A percentile compares a stretch with the other conserved stretches of the same genome.
Evolutionary conservation across 1,140 invertebrate genomes (phyloP).

Genomic region (Procambarus virginalis): DNA sequence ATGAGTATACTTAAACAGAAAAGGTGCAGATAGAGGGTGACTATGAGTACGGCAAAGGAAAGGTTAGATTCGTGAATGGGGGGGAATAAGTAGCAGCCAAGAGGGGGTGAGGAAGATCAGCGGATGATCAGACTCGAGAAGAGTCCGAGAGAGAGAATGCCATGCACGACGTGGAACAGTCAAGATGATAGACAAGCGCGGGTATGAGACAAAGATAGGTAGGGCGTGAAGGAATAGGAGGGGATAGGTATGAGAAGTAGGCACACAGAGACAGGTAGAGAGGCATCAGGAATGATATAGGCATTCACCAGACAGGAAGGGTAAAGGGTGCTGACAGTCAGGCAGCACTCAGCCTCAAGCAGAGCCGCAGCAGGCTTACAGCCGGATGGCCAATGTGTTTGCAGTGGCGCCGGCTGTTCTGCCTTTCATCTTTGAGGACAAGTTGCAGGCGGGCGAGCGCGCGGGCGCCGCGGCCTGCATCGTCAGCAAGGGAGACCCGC

Average conservation of each 20-base stretch:
- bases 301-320: neutral
- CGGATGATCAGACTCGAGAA: neutral
- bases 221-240: neutral
- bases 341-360: neutral
- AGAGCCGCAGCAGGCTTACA: too few species aligned
- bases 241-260: neutral
- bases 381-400: conserved; percentile 42
- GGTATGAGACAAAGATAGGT: neutral
- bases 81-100: neutral
- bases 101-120: neutral
- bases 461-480: conserved; percentile 83
- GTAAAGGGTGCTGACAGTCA: neutral
- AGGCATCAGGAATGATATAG: neutral
- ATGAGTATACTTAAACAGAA: too few species aligned
- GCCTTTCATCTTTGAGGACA: conserved; percentile 71
- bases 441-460: conserved; percentile 79
- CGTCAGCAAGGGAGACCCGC: conserved; percentile 85
- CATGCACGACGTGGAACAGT: neutral
- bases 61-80: neutral
- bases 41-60: neutral
- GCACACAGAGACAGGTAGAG: neutral
- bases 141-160: neutral
- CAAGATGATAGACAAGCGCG: neutral
- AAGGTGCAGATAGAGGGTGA: too few species aligned
- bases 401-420: conserved; percentile 72